Percentiles rank a stretch among this genome's conserved stretches.
Evolutionary conservation across 2,797 vertebrate species (phyloP).

Genomic region (Lindbergichthys nudifrons): DNA sequence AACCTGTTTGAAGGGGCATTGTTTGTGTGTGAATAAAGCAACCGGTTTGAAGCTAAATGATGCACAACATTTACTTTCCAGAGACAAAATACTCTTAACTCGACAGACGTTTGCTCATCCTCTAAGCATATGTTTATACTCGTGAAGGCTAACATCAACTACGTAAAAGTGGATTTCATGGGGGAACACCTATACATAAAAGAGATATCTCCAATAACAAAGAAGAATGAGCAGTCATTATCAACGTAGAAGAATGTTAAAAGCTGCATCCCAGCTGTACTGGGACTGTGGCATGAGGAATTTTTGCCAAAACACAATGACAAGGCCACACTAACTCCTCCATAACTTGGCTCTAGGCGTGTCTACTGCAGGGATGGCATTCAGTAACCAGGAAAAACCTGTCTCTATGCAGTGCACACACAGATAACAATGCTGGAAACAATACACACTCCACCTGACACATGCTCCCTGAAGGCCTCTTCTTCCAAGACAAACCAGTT

Average conservation of each 20-base stretch:
- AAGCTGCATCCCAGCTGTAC: not conserved
- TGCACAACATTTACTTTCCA: not conserved
- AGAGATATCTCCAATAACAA: not conserved
- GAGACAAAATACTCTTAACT: not conserved
- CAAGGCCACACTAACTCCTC: conserved; percentile 42
- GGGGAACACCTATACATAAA: not conserved
- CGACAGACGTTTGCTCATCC: not conserved
- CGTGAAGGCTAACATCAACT: not conserved
- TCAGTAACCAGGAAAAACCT: conserved; percentile 82
- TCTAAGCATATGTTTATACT: not conserved
- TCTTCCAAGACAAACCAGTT: conserved; percentile 69
- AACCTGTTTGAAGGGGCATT: conserved; percentile 34
- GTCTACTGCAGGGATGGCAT: conserved; percentile 65
- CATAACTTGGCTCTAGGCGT: conserved; percentile 60
- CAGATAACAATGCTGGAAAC: conserved; percentile 31
- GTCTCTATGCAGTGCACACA: conserved; percentile 55
- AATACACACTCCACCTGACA: conserved; percentile 57
- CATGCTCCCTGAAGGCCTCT: conserved; percentile 34
- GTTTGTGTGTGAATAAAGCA: conserved; percentile 10
- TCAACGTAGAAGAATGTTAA: not conserved
- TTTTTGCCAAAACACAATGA: conserved; percentile 55
- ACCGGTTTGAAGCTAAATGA: conserved; percentile 1
- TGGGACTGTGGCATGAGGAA: conserved; percentile 23
- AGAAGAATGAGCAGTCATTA: not conserved
- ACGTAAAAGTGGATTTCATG: not conserved